These are phyloP conservation scores for Oxyura jamaicensis DNA, from an alignment of 2,113 vertebrate species.

Conservation along the genomic window DNA sequence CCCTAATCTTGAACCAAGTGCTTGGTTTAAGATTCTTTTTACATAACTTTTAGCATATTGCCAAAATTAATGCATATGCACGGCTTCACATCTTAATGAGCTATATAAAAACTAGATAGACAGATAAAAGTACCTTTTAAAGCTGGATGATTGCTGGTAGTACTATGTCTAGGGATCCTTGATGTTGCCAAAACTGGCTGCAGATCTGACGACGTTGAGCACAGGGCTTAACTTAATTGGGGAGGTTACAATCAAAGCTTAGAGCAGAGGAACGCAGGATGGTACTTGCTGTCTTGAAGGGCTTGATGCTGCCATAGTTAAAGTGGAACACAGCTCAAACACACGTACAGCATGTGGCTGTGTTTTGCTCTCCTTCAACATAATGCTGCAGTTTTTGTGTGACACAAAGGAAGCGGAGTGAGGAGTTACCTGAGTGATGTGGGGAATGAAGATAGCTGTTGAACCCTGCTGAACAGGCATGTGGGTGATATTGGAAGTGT, in stretches of 20 bases:
- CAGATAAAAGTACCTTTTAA: background rate
- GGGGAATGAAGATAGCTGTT: background rate
- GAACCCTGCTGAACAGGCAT: background rate
- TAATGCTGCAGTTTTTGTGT: background rate
- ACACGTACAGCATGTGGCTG: fast-evolving
- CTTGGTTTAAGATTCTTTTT: background rate
- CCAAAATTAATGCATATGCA: background rate
- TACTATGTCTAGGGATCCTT: background rate
- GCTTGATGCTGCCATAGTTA: background rate
- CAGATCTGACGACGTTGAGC: background rate
- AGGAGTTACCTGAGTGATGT: background rate
- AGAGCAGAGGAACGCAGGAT: background rate
- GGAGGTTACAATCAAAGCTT: background rate
- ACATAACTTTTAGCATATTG: background rate
- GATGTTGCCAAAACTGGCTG: background rate
- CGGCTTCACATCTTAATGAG: background rate
- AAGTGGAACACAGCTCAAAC: background rate
- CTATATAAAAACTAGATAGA: background rate
- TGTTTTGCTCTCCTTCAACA: background rate
- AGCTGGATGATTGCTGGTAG: background rate
- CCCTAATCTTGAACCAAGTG: background rate
- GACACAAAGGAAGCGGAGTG: background rate
- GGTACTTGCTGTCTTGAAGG: background rate
- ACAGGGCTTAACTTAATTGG: background rate
- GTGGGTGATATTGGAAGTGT: background rate